Evolutionary conservation across 1,140 invertebrate species (phyloP), one percentile per base, ranked within the genome.

Genomic region (Drosophila bocqueti): DNA sequence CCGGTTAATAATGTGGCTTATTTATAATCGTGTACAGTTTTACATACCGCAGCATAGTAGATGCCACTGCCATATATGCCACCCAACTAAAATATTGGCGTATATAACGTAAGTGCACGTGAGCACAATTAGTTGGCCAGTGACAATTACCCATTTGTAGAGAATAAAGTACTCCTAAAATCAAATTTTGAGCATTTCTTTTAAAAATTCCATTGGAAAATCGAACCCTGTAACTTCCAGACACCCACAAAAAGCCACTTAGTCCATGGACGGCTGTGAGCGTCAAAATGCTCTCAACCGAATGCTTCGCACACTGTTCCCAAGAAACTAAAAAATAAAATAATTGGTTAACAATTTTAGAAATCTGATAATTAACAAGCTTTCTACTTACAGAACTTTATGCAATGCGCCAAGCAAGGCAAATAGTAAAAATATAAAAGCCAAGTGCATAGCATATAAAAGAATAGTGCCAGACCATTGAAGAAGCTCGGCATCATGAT

Each of bases 101-200:
- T 36, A 66, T 2, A 31, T 16, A 18, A 66, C 26, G 34, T 66
- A 66, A 9, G 7, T 5, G 15, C 15, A 26, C 29, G 21, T 31
- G 6, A 63, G 8, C 15, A 62, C 40, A 31, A 62, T 63, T 4
- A 66, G 5, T 4, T 64, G 58, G 13, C n/a, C 21, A 10, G 40
- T 66, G 16, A 64, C 59, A 36, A 64, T 36, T 9, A 66, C 1
- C 63, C 63, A 66, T 15, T 18, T 63, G 31, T 45, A 66, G 3
- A 63, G 21, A 26, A 66, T 26, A 24, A 21, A 31, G 24, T 18
- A 64, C 7, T 46, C 40, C 59, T 46, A 21, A 9, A 42, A 63
- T 8, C 0, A 13, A 21, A 38, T 13, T 11, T 38, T 38, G 11
- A 38, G 13, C 4, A 38, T 38, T 38, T 8, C 13, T 8, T 13